Evolutionary conservation across 2,113 vertebrate genomes (phyloP), one percentile per base, ranked within the genome.

Genomic region (Triplophysa siluroides): DNA sequence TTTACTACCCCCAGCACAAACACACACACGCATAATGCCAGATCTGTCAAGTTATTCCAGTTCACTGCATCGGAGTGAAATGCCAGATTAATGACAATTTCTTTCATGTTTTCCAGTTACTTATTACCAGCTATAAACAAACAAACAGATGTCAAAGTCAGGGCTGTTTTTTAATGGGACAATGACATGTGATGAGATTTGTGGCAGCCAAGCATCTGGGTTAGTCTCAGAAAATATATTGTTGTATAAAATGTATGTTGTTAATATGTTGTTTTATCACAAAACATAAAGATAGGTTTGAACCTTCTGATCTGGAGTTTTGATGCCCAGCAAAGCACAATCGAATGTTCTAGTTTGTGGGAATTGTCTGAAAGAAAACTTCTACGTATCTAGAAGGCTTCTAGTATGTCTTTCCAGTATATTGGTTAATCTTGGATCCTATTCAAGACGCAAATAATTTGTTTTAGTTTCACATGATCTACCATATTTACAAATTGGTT

Each of bases 51-150:
- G 86, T 88, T 88, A 88, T 87, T 81, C 63, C 84, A 83, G 52
- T 80, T 86, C 75, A 85, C 85, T 87, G 86, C 84, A 87, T 84
- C 68, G 14, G 83, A 74, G 83, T 88, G 79, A 86, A 89, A 89
- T 88, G 89, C 88, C 87, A 89, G 82, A 88, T 86, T 89, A 88
- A 86, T 90, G 86, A 90, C 90, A 89, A 88, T 89, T 88, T 89
- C 85, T 66, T 87, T 84, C 82, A 88, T 83, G 87, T 83, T 85
- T 90, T 85, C 83, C 85, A 88, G 68, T 78, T 83, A 82, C 85
- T 83, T 83, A 45, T 75, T 86, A 85, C 79, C 61, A 41, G 73
- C 78, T 83, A 81, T 13, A 54, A 60, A 47, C 16, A 23, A 68
- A 75, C 19, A 52, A 23, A 66, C 13, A 24, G 23, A 10, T 16